A percentile compares a stretch with the other conserved stretches of the same genome.
phyloP scores from a whole-genome alignment of 2,113 vertebrate species.

The Todiramphus chloris region DNA sequence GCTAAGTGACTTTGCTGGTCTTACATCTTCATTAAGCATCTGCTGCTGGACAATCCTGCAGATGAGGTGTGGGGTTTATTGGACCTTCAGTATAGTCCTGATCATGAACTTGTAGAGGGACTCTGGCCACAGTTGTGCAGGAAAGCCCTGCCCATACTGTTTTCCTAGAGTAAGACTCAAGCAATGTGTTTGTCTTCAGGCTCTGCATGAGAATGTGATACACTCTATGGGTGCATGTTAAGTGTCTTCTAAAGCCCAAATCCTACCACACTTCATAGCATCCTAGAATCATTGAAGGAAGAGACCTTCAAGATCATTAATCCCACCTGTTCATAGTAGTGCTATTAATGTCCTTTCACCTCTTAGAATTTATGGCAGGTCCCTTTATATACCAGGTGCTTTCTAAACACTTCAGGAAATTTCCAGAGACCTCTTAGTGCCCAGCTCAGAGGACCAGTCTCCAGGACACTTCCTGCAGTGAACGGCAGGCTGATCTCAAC shows the following conservation, averaged over 20 bases:
- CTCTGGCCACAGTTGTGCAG: background rate
- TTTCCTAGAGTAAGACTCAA: background rate
- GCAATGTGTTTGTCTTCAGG: background rate
- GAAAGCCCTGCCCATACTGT: background rate
- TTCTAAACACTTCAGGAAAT: background rate
- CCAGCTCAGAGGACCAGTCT: background rate
- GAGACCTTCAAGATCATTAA: no score
- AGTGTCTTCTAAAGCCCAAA: background rate
- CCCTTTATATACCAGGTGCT: no score
- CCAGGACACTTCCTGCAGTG: background rate
- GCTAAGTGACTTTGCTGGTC: rapidly evolving
- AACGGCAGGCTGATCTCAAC: background rate
- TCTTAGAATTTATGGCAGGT: background rate
- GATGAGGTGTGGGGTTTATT: rapidly evolving
- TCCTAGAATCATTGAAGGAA: no score
- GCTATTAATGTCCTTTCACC: rapidly evolving
- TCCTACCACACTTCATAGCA: background rate
- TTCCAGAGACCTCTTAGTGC: background rate
- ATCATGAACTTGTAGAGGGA: background rate
- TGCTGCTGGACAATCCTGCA: background rate
- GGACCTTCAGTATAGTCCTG: background rate
- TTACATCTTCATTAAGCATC: background rate
- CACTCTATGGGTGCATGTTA: rapidly evolving
- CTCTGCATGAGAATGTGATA: rapidly evolving
- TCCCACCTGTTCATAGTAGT: background rate